phyloP scores from a whole-genome alignment of 2,113 vertebrate genomes.

The Phyllostomus discolor region DNA sequence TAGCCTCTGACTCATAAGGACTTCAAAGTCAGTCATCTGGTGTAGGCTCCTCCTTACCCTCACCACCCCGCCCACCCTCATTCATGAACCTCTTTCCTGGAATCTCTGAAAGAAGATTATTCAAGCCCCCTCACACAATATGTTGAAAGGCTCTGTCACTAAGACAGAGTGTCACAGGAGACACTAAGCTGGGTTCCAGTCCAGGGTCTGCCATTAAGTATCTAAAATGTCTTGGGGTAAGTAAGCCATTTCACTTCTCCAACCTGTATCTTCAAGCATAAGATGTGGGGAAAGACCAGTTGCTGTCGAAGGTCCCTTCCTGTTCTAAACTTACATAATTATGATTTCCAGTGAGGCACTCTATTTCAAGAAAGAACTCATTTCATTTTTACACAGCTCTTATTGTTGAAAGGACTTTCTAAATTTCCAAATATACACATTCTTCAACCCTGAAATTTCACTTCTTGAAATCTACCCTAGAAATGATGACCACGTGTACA shows the following conservation, averaged over 20 bases:
- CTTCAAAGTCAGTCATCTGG: not conserved
- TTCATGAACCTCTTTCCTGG: constrained; percentile 26
- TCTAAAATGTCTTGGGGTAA: not conserved
- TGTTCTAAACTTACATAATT: not conserved
- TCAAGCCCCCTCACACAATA: not conserved
- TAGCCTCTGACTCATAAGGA: constrained; percentile 2
- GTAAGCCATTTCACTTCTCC: not conserved
- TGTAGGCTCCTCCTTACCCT: not conserved
- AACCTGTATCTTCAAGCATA: not conserved
- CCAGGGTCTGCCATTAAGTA: not conserved
- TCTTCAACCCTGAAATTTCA: constrained; percentile 7
- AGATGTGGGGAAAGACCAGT: not conserved
- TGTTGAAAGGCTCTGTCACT: not conserved
- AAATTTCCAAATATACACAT: not conserved
- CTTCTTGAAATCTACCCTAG: not conserved
- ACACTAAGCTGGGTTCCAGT: not conserved
- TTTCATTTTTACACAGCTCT: not conserved
- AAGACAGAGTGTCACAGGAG: not conserved
- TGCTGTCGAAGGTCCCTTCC: not conserved
- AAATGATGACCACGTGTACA: not conserved
- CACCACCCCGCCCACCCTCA: not conserved
- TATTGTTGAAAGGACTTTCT: not conserved
- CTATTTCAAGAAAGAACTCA: constrained; percentile 15
- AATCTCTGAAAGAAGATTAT: not conserved
- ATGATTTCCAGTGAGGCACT: not conserved